Conservation (phyloP, 2,113 vertebrate species). For the Leucopternis melanops region DNA sequence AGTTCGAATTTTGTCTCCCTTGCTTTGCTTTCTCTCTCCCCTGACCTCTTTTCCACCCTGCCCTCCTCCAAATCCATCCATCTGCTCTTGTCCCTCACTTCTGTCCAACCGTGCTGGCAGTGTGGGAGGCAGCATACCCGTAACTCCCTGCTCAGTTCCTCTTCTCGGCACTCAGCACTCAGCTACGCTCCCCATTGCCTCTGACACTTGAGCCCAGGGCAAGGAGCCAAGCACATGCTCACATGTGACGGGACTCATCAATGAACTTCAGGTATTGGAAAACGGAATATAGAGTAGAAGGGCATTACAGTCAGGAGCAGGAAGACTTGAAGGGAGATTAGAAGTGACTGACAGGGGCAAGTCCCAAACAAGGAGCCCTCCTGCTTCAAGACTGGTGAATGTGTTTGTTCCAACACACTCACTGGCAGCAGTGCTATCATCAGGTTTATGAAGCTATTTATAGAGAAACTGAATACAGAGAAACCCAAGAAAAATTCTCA, state of each 20-base stretch:
- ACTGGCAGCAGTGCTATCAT: background rate
- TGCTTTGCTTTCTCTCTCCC: constrained; percentile 29
- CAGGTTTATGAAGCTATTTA: constrained; percentile 48
- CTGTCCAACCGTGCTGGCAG: background rate
- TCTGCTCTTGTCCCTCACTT: constrained; percentile 61
- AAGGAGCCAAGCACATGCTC: background rate
- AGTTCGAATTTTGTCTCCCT: constrained; percentile 28
- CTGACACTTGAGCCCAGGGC: background rate
- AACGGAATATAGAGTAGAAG: background rate
- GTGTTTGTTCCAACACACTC: constrained; percentile 17
- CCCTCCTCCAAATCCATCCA: constrained; percentile 51
- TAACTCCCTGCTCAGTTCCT: background rate
- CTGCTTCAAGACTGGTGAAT: background rate
- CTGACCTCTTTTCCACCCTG: constrained; percentile 29
- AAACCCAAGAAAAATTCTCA: constrained; percentile 26
- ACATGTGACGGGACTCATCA: background rate
- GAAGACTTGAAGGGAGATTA: background rate
- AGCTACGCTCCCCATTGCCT: background rate
- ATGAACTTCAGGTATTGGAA: background rate
- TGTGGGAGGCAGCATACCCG: background rate
- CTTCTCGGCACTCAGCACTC: background rate
- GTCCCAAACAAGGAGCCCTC: background rate
- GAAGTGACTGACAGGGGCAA: constrained; percentile 1
- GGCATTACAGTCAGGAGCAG: background rate
- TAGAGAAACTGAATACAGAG: constrained; percentile 27